These are phyloP conservation scores for Myiothlypis coronata DNA, from an alignment of 2,797 vertebrate genomes.

Conservation along the genomic window DNA sequence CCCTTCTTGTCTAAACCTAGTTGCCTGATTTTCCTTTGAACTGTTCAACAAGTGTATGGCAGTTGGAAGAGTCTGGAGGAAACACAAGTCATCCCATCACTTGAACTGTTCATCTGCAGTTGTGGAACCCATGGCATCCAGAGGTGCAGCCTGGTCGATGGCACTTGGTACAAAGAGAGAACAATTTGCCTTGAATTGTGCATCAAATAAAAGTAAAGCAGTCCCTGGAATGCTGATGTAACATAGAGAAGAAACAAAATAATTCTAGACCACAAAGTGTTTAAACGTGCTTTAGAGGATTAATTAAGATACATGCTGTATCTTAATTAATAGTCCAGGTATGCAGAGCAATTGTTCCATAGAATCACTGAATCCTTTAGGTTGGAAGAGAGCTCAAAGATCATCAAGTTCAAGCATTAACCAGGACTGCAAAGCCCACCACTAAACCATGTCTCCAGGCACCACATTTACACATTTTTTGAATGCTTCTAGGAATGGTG, in stretches of 20 bases:
- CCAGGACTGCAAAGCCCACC: background rate
- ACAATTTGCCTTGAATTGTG: background rate
- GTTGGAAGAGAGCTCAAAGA: background rate
- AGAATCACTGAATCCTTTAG: background rate
- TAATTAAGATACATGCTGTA: background rate
- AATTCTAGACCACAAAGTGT: background rate
- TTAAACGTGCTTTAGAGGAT: background rate
- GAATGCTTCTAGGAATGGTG: background rate
- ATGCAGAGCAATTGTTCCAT: background rate
- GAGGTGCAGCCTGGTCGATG: background rate
- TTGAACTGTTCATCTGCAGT: background rate
- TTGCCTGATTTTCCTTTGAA: background rate
- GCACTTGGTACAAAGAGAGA: background rate
- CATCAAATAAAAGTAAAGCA: background rate
- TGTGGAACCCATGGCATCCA: background rate
- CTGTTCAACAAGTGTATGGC: background rate
- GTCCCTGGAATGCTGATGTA: background rate
- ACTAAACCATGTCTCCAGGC: background rate
- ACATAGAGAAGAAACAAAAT: background rate
- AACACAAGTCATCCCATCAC: background rate
- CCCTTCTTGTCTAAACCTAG: background rate
- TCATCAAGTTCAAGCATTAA: background rate
- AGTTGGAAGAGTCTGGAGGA: background rate
- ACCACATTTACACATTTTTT: background rate
- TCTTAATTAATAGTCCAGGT: background rate